Evolutionary conservation across 2,888 invertebrate species (phyloP), one percentile per base, ranked within the genome.

Genomic region (Rhagonycha fulva): DNA sequence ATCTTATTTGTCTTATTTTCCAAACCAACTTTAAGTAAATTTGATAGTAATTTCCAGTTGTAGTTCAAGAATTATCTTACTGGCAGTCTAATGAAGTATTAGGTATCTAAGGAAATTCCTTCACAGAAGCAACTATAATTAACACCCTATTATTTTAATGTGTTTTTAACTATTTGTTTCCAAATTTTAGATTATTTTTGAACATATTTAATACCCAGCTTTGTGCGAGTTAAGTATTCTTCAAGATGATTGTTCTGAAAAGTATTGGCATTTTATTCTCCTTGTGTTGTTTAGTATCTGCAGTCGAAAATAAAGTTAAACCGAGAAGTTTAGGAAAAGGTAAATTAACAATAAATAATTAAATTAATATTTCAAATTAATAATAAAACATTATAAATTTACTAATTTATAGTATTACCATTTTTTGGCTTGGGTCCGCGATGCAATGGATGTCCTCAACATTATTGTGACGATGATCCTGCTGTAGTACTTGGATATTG

Each of bases 401-500:
- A n/a, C 7, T 28, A 14, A 68, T 62, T 62, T 61, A 30, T 67
- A 68, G 28, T 62, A 32, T 69, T 90, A 62, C 90, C 91, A 3
- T 89, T 89, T 86, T 80, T 91, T 14, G 90, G 90, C 68, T 81
- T 90, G 1, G 91, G 91, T 0, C 82, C 89, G 76, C 86, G 87
- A 84, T 91, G 91, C 81, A 89, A 88, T 75, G 91, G 91, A 3
- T 92, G 92, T 80, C 92, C 92, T 0, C 85, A 87, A n/a, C 86
- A 87, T 62, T 88, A 88, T 78, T 92, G 92, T 80, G 91, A 91
- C 77, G 91, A 91, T 73, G 91, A 92, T 83, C 90, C 90, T 66
- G 90, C 91, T 0, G 88, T 92, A 70, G 89, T 92, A 78, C 90
- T 90, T 76, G 92, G 92, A 0, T 92, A 90, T 82, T 93, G 92